These are phyloP conservation scores for Bagarius yarrelli DNA, from an alignment of 2,113 vertebrate genomes.

Conservation along the genomic window DNA sequence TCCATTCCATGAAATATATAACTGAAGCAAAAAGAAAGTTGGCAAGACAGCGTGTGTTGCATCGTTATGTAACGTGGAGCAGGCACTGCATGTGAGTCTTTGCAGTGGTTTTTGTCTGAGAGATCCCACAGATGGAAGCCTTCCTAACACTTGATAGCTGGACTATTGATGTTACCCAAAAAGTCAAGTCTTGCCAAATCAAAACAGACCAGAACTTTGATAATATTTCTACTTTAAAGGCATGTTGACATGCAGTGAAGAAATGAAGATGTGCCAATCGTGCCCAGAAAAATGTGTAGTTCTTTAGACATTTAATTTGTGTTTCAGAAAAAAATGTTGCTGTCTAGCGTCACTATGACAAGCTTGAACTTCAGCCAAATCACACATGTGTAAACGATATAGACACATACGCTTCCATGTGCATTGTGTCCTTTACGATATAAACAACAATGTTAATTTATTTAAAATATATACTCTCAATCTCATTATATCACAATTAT, in stretches of 20 bases:
- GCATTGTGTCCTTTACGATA: not conserved
- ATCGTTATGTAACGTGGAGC: constrained; percentile 43
- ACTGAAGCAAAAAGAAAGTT: constrained; percentile 38
- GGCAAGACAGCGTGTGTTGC: constrained; percentile 47
- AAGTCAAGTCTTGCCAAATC: not conserved
- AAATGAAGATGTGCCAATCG: not conserved
- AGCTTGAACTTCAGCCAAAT: not conserved
- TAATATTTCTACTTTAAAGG: not conserved
- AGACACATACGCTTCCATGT: not conserved
- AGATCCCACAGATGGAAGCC: constrained; percentile 3
- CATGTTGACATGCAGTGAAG: not conserved
- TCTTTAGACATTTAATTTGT: not conserved
- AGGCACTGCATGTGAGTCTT: constrained; percentile 29
- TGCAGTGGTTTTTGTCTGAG: not conserved
- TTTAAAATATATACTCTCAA: not conserved
- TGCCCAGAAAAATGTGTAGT: not conserved
- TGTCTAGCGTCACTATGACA: constrained; percentile 1
- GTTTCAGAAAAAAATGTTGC: not conserved
- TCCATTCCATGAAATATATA: constrained; percentile 31
- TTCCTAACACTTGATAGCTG: constrained; percentile 14
- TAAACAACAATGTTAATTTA: not conserved
- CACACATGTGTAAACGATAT: too few species aligned
- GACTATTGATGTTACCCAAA: not conserved
- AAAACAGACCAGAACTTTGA: not conserved
- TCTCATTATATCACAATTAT: not conserved